Base-by-base conservation (phyloP, 1,140 invertebrate genomes). In the Trachelipus rathkii region DNA sequence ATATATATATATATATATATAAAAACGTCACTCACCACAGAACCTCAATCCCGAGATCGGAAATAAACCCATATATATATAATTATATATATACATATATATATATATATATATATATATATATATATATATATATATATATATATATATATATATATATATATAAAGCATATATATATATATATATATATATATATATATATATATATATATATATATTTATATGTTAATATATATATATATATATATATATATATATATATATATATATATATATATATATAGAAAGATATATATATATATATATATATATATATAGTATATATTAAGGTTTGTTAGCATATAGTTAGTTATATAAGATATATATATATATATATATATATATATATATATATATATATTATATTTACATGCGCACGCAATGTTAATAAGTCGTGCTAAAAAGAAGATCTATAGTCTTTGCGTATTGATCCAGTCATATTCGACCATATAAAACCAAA, bases 1-100 rank as follows among this genome's bases (percentile, higher is more conserved):
- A 50, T 50, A 50, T 50, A 50, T 50, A 50, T n/a, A 50, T 50
- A 50, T 50, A 50, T 50, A 50, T 50, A n/a, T n/a, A n/a, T n/a
- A n/a, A n/a, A n/a, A n/a, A n/a, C n/a, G n/a, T n/a, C n/a, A n/a
- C n/a, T n/a, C n/a, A n/a, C n/a, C n/a, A n/a, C n/a, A n/a, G n/a
- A n/a, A n/a, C n/a, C n/a, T n/a, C n/a, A n/a, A n/a, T n/a, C n/a
- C n/a, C n/a, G n/a, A n/a, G n/a, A n/a, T n/a, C n/a, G n/a, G n/a
- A n/a, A n/a, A n/a, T n/a, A n/a, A n/a, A n/a, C n/a, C n/a, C n/a
- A 50, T 50, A 50, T 50, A 50, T 50, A 50, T 50, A 50, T 50
- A 50, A 10, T 10, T 50, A 50, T 50, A 50, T 50, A 50, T 50
- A 50, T 50, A 50, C 15, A 50, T 50, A 50, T 50, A 50, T 50